phyloP scores from a whole-genome alignment of 2,888 invertebrate genomes.

The Ennomos fuscantarius region DNA sequence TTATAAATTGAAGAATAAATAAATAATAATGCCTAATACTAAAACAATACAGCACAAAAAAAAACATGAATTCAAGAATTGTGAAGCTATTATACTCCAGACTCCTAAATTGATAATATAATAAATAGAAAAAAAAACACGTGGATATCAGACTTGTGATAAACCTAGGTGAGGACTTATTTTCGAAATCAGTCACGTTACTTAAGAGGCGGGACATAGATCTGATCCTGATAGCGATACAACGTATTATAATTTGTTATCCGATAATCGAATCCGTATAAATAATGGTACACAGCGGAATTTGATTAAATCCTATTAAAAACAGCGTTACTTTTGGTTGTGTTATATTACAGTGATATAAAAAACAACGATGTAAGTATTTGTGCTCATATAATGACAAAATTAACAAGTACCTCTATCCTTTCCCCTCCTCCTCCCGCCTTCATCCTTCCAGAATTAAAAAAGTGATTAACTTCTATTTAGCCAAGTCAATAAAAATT shows the following conservation, averaged over 20 bases:
- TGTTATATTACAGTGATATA: slow-evolving; percentile 7
- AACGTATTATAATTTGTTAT: slow-evolving; percentile 32
- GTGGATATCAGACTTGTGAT: background rate
- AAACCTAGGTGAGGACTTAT: background rate
- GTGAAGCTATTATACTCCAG: too few species aligned
- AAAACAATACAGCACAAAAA: too few species aligned
- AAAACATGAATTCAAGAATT: too few species aligned
- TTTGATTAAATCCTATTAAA: slow-evolving; percentile 4
- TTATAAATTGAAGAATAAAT: too few species aligned
- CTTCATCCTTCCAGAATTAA: too few species aligned
- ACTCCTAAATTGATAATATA: too few species aligned
- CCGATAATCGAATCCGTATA: slow-evolving; percentile 51
- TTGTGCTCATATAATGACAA: background rate
- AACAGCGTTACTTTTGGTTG: background rate
- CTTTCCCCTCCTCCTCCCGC: too few species aligned
- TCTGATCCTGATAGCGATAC: slow-evolving; percentile 32
- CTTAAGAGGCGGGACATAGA: slow-evolving; percentile 22
- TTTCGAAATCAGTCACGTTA: slow-evolving; percentile 21
- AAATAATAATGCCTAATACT: too few species aligned
- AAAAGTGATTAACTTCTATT: too few species aligned
- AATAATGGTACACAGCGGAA: slow-evolving; percentile 35
- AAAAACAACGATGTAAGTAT: slow-evolving; percentile 12
- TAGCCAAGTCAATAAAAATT: too few species aligned
- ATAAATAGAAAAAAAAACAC: background rate
- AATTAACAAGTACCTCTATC: too few species aligned